Evolutionary conservation across 2,797 vertebrate species (phyloP).

Genomic region (Cirrhinus mrigala): DNA sequence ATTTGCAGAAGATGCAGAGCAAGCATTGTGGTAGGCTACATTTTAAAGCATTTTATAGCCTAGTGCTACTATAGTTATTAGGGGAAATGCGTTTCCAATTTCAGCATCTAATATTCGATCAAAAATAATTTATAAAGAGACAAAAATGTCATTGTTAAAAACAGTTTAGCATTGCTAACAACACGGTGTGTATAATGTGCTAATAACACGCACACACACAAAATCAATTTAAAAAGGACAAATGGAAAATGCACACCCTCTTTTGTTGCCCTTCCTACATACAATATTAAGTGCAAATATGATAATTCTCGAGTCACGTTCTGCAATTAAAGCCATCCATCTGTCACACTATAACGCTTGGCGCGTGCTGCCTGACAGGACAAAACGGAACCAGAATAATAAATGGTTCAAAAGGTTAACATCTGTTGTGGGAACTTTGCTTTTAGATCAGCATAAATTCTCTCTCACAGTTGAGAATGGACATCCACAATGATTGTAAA

Average conservation of each 20-base stretch:
- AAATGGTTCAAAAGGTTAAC: slow-evolving; percentile 71
- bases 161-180: background rate
- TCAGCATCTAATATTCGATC: background rate
- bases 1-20: background rate
- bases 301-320: slow-evolving; percentile 66
- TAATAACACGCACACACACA: background rate
- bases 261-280: background rate
- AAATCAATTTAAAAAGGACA: background rate
- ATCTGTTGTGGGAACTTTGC: slow-evolving; percentile 67
- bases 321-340: slow-evolving; percentile 76
- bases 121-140: background rate
- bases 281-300: slow-evolving; percentile 50
- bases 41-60: background rate
- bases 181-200: background rate
- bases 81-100: background rate
- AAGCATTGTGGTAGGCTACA: background rate
- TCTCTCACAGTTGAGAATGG: background rate
- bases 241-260: background rate
- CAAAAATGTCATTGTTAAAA: background rate
- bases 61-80: background rate
- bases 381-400: slow-evolving; percentile 72
- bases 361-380: slow-evolving; percentile 72
- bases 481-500: background rate
- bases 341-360: slow-evolving; percentile 78
- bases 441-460: slow-evolving; percentile 41